Conservation (phyloP, 2,888 invertebrate genomes). For the Anarsia innoxiella region DNA sequence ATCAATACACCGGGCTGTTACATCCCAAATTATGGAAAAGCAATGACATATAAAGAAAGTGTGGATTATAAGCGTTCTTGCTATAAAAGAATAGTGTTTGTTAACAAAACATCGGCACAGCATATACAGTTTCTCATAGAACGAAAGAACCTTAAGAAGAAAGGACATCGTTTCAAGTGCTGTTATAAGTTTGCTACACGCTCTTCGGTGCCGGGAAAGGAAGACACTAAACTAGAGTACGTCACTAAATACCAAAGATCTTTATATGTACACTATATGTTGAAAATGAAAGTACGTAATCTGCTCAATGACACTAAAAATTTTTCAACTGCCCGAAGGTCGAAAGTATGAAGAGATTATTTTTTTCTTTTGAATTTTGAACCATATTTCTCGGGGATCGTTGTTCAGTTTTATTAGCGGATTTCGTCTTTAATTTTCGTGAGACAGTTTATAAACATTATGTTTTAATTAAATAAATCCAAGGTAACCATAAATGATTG, state of each 20-base stretch:
- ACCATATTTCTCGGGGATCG: background rate
- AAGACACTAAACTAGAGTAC: constrained; percentile 34
- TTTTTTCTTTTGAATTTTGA: background rate
- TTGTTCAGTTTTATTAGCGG: background rate
- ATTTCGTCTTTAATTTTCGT: background rate
- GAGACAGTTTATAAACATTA: background rate
- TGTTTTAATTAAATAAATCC: background rate
- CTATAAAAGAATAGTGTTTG: constrained; percentile 32
- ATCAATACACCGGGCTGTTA: constrained; percentile 43
- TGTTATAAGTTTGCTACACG: constrained; percentile 38
- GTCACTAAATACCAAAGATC: too few relatives aligned
- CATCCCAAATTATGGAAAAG: constrained; percentile 43
- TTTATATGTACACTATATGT: too few relatives aligned
- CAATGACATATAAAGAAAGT: constrained; percentile 25
- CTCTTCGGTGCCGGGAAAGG: too few relatives aligned
- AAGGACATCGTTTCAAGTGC: constrained; percentile 25
- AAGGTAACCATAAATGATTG: too few relatives aligned
- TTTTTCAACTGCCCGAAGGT: too few relatives aligned
- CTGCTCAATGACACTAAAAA: too few relatives aligned
- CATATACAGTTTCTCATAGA: too few relatives aligned
- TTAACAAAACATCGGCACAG: constrained; percentile 26
- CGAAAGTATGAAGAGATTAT: background rate
- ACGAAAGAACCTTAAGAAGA: too few relatives aligned
- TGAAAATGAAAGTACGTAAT: too few relatives aligned
- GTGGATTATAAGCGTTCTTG: constrained; percentile 24